phyloP scores from a whole-genome alignment of 2,888 invertebrate species.

The Cordilura impudica region DNA sequence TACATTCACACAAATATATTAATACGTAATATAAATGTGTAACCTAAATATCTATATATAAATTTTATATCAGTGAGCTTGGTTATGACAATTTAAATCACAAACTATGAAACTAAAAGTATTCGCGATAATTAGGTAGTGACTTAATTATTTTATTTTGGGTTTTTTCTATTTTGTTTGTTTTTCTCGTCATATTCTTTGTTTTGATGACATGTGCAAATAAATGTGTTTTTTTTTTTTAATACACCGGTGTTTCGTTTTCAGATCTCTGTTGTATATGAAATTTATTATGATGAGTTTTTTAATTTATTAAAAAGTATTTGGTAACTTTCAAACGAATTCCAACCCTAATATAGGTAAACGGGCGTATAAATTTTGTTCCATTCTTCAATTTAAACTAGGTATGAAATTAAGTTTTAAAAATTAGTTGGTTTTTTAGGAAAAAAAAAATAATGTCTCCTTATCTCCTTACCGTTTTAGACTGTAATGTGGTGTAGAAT shows the following conservation, averaged over 20 bases:
- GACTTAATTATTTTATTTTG: conserved; percentile 17
- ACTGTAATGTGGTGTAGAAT: no score
- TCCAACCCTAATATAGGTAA: no score
- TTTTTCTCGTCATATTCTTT: not conserved
- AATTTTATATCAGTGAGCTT: not conserved
- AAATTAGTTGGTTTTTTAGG: no score
- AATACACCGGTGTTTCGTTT: not conserved
- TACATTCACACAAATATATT: not conserved
- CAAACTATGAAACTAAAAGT: not conserved
- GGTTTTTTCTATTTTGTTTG: not conserved
- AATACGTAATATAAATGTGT: not conserved
- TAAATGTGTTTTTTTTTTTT: not conserved
- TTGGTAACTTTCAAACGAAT: no score
- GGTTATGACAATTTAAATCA: not conserved
- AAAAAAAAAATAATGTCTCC: no score
- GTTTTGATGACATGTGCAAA: not conserved
- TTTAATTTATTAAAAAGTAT: no score
- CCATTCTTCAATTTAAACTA: no score
- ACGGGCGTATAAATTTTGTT: no score
- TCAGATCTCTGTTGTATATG: no score
- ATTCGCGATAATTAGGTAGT: not conserved
- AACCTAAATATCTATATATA: not conserved
- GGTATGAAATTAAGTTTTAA: no score
- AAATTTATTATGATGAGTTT: no score
- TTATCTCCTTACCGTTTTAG: no score